phyloP scores from a whole-genome alignment of 1,140 invertebrate species.

The Plectus sambesii region DNA sequence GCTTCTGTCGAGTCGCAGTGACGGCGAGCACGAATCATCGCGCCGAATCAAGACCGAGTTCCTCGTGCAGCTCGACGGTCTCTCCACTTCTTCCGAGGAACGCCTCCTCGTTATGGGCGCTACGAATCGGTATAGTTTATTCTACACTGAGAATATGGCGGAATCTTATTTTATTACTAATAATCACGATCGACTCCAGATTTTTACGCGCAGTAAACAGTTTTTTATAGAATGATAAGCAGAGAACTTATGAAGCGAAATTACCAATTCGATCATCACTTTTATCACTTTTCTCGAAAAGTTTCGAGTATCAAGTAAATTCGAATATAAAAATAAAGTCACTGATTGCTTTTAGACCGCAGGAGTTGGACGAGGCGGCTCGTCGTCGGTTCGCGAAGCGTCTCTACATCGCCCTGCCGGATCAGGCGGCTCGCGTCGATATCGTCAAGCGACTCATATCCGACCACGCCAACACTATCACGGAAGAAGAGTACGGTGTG shows the following conservation, averaged over 20 bases:
- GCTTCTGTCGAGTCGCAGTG: constrained; percentile 72
- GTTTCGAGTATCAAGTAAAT: neutral
- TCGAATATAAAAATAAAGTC: neutral
- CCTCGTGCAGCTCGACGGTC: constrained; percentile 83
- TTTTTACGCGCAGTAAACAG: too few relatives aligned
- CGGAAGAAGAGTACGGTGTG: constrained; percentile 59
- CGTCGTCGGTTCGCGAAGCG: constrained; percentile 76
- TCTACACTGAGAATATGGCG: neutral
- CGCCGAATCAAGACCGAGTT: constrained; percentile 95
- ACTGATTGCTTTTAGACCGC: constrained; percentile 48
- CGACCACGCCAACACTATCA: constrained; percentile 65
- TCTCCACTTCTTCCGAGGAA: constrained; percentile 68
- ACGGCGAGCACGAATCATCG: constrained; percentile 84
- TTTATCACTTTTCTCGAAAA: constrained; percentile 10
- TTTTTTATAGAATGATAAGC: too few relatives aligned
- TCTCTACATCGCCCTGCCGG: constrained; percentile 82
- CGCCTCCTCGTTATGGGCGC: constrained; percentile 88
- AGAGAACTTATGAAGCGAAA: too few relatives aligned
- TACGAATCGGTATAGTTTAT: constrained; percentile 66
- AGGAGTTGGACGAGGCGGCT: constrained; percentile 86
- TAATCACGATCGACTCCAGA: constrained; percentile 1
- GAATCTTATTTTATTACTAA: neutral
- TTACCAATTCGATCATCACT: too few relatives aligned
- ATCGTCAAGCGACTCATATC: constrained; percentile 65
- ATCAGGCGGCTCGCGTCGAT: constrained; percentile 61